A percentile compares a stretch with the other conserved stretches of the same genome.
These are phyloP conservation scores for Allacma fusca DNA, from an alignment of 2,888 invertebrate species.

Conservation along the genomic window DNA sequence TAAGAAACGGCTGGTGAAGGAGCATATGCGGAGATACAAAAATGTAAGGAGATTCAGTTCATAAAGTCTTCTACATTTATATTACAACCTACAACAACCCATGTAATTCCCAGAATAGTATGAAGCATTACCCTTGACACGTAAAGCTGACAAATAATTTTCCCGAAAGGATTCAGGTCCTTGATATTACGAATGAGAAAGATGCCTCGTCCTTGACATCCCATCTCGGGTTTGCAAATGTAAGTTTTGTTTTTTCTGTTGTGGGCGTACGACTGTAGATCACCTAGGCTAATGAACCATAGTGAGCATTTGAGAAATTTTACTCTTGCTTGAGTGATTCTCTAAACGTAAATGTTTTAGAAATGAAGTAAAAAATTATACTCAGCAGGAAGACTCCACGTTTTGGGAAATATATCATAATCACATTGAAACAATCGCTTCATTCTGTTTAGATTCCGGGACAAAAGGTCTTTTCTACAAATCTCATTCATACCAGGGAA, in stretches of 20 bases:
- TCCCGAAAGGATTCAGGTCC: slow-evolving; percentile 79
- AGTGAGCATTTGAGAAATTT: neutral
- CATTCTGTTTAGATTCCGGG: slow-evolving; percentile 90
- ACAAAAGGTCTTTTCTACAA: slow-evolving; percentile 87
- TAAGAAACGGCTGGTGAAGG: slow-evolving; percentile 75
- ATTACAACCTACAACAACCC: no score
- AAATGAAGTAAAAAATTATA: no score
- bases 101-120: no score
- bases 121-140: slow-evolving; percentile 69
- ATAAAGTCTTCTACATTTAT: no score
- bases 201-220: slow-evolving; percentile 90
- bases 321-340: no score
- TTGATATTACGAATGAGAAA: slow-evolving; percentile 81
- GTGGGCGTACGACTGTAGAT: slow-evolving; percentile 76
- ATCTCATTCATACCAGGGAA: slow-evolving; percentile 91
- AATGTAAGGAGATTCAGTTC: no score
- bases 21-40: slow-evolving; percentile 1
- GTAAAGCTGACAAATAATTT: slow-evolving; percentile 86
- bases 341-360: no score
- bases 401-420: slow-evolving; percentile 91
- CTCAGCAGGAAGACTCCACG: slow-evolving; percentile 94
- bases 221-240: slow-evolving; percentile 90
- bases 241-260: slow-evolving; percentile 78
- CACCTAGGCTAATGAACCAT: slow-evolving; percentile 70
- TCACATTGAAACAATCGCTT: slow-evolving; percentile 85